Evolutionary conservation across 2,888 invertebrate genomes (phyloP).

Genomic region (Phyllotreta cruciferae): DNA sequence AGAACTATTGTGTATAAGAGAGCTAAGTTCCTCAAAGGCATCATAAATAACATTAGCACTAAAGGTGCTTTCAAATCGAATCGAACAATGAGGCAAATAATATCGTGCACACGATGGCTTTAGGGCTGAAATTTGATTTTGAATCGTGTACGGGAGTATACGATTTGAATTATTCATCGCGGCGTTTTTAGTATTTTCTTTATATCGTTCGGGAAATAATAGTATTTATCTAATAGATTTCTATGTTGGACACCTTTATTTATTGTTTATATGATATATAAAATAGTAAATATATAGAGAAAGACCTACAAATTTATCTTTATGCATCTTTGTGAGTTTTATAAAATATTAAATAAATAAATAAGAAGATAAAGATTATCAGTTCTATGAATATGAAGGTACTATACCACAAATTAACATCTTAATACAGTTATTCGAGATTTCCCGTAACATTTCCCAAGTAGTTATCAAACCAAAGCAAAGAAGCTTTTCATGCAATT

Average conservation of each 20-base stretch:
- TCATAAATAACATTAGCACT: slow-evolving; percentile 47
- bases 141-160: slow-evolving; percentile 17
- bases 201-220: no score
- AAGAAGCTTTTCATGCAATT: slow-evolving; percentile 3
- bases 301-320: no score
- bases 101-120: slow-evolving; percentile 40
- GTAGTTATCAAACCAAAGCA: not conserved
- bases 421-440: not conserved
- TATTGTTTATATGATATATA: no score
- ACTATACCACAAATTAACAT: not conserved
- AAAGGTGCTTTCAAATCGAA: slow-evolving; percentile 34
- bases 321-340: no score
- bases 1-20: slow-evolving; percentile 36
- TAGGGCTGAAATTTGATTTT: slow-evolving; percentile 28
- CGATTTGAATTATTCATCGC: slow-evolving; percentile 12
- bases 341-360: no score
- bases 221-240: no score
- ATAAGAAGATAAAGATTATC: no score
- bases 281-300: no score
- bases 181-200: not conserved
- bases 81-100: slow-evolving; percentile 34
- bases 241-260: no score
- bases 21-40: slow-evolving; percentile 47
- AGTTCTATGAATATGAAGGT: no score
- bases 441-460: no score